Evolutionary conservation across 1,140 invertebrate species (phyloP), one percentile per base, ranked within the genome.

Genomic region (Drosophila equinoxialis): DNA sequence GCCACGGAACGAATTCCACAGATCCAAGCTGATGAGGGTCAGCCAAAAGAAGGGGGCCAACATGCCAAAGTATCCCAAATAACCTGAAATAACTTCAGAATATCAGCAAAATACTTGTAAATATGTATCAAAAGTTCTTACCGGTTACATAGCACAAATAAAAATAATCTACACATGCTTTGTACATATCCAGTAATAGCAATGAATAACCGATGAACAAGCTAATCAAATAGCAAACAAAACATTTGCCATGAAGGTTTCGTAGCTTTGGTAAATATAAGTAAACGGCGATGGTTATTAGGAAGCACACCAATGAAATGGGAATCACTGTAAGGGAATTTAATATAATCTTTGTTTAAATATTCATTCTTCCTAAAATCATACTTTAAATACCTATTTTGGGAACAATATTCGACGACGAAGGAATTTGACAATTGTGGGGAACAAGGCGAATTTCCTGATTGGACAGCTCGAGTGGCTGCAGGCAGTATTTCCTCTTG

Each of bases 11-110:
- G 95, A 95, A 80, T 94, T 94, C 93, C 94, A 96, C 41, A 96
- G 94, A 80, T 97, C 95, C 76, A 95, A 94, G 67, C 96, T 95
- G 92, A 96, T 95, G 1, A 96, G 94, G 75, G 95, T 95, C 74
- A 96, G 94, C 96, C 96, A 97, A 62, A 95, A 94, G 90, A 96
- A 97, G 58, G 95, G 94, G 1, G 94, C 93, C 77, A 96, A 93
- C 78, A 96, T 95, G 63, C 94, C 94, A 91, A 95, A 96, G 91
- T 96, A 96, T n/a, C 95, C 93, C 65, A 94, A 91, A 66, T 95
- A 94, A 3, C 95, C 95, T 87, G 35, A 37, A 37, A 58, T 5
- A 6, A 11, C 0, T 51, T 51, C 8, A 8, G 11, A 10, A 51
- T 51, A 10, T 23, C 10, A 11, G 45, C 5, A 6, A 45, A 45